Evolutionary conservation across 2,888 invertebrate species (phyloP), one percentile per base, ranked within the genome.

Genomic region (Cantharis flavilabris): DNA sequence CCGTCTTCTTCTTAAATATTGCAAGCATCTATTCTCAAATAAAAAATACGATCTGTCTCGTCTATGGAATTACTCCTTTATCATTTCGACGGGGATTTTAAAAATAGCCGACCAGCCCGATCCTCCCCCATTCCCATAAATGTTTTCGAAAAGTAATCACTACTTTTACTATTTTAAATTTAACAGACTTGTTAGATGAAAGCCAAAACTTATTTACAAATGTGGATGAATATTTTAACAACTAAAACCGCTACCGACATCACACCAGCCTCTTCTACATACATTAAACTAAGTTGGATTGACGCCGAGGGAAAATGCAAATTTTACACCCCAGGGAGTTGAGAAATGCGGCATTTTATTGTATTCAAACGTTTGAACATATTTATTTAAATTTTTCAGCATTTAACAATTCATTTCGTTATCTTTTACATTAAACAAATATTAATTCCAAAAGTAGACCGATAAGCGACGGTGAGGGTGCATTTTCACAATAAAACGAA

Each of bases 261-360:
- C 77, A 79, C 80, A 75, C 74, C 76, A 76, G 76, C 76, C 79
- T 76, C 78, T 77, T 78, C 76, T 73, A 79, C 81, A 79, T 80
- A 80, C 81, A 81, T 82, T 81, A 82, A 80, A 82, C 80, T 81
- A 81, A 82, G 80, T 81, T 82, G 81, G 80, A 82, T 81, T 80
- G 81, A 81, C 80, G 81, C 79, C 75, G 76, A 78, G 81, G 81
- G 80, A 80, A 80, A 81, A 82, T 81, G 82, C 80, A 82, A 82
- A 82, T 82, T 82, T 81, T 75, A 76, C 77, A 73, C 80, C 77
- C 81, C 26, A 72, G 77, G 77, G 78, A 79, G 69, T 62, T 49
- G 49, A 71, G 76, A 73, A 76, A 76, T 71, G 76, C 74, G 75
- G 75, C 73, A 72, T 80, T 79, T 81, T 80, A 81, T 82, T 82